A percentile compares a stretch with the other conserved stretches of the same genome.
Conservation (phyloP, 53 echinoderm and acorn worm species). For the Holothuria scabra region DNA sequence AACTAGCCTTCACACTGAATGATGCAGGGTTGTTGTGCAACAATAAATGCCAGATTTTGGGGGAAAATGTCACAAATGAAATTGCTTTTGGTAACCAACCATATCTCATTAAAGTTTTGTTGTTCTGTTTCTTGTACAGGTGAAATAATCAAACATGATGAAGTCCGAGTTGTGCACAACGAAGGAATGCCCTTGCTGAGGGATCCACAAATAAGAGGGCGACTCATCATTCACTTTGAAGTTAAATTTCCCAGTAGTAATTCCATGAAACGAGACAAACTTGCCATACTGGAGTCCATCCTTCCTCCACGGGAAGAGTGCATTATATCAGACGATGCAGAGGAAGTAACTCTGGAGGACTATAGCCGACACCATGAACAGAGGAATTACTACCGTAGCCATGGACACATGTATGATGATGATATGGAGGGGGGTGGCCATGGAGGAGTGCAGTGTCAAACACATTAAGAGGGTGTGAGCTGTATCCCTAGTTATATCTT, state of each 20-base stretch:
- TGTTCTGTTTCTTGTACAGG: slow-evolving; percentile 54
- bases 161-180: slow-evolving; percentile 71
- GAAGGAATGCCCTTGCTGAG: slow-evolving; percentile 95
- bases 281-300: slow-evolving; percentile 68
- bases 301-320: slow-evolving; percentile 77
- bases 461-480: slow-evolving; percentile 57
- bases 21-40: too few relatives aligned
- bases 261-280: slow-evolving; percentile 52
- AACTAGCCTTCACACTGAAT: too few relatives aligned
- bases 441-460: slow-evolving; percentile 85
- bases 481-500: too few relatives aligned
- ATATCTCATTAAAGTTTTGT: too few relatives aligned
- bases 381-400: slow-evolving; percentile 22
- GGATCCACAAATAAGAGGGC: slow-evolving; percentile 82
- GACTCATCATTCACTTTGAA: slow-evolving; percentile 85
- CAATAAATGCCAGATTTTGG: too few relatives aligned
- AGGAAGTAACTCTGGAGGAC: slow-evolving; percentile 68
- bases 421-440: slow-evolving; percentile 25
- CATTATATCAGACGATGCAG: slow-evolving; percentile 78
- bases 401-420: slow-evolving; percentile 56
- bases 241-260: slow-evolving; percentile 77
- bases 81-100: too few relatives aligned
- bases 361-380: slow-evolving; percentile 63
- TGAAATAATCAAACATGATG: slow-evolving; percentile 88
- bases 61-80: too few relatives aligned